Conservation (phyloP, 2,888 invertebrate genomes). For the Mechanitis messenoides region DNA sequence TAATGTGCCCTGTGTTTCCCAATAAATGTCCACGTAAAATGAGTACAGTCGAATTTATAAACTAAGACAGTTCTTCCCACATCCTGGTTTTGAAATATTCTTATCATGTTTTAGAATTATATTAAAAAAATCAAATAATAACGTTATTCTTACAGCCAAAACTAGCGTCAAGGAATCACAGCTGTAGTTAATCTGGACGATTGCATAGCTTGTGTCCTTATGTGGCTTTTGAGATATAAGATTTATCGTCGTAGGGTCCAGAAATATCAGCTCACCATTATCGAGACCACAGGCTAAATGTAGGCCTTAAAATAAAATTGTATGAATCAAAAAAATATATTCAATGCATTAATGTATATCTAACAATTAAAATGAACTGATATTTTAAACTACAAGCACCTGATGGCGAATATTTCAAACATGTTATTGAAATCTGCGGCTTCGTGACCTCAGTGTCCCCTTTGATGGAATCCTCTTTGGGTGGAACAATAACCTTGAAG, state of each 20-base stretch:
- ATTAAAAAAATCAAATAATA: neutral
- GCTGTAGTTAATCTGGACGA: constrained; percentile 73
- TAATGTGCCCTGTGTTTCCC: constrained; percentile 80
- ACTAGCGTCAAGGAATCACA: constrained; percentile 73
- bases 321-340: neutral
- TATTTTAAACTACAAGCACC: constrained; percentile 45
- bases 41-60: constrained; percentile 55
- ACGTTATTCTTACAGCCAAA: constrained; percentile 64
- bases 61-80: constrained; percentile 68
- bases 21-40: constrained; percentile 67
- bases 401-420: constrained; percentile 75
- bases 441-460: constrained; percentile 41
- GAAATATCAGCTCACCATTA: constrained; percentile 76
- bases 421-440: constrained; percentile 53
- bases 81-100: constrained; percentile 60
- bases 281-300: constrained; percentile 77
- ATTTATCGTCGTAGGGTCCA: constrained; percentile 76
- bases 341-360: neutral
- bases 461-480: constrained; percentile 54
- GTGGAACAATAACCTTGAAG: constrained; percentile 50
- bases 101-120: neutral
- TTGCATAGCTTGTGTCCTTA: constrained; percentile 57
- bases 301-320: constrained; percentile 50
- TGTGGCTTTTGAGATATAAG: constrained; percentile 64
- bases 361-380: too few species aligned